phyloP scores from a whole-genome alignment of 2,797 vertebrate genomes.

The Pelochelys cantorii region DNA sequence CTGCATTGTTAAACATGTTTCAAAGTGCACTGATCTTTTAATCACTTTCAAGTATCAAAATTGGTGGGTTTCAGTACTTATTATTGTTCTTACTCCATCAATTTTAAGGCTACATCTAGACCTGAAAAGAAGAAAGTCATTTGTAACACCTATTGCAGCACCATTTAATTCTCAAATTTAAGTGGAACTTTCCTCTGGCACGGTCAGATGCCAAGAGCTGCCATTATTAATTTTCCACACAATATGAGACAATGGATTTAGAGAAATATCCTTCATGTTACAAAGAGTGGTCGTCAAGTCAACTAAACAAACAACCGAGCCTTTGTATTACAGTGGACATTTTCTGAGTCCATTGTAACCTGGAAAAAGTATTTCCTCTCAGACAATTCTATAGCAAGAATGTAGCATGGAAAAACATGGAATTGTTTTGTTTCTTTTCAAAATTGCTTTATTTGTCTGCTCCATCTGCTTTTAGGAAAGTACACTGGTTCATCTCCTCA shows the following conservation, averaged over 20 bases:
- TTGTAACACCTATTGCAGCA: constrained; percentile 28
- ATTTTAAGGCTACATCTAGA: constrained; percentile 29
- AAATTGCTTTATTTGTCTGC: constrained; percentile 45
- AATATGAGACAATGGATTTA: constrained; percentile 44
- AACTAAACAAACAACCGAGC: constrained; percentile 41
- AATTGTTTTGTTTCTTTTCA: constrained; percentile 39
- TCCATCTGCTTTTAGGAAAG: constrained; percentile 43
- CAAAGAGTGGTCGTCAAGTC: constrained; percentile 9
- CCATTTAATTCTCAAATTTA: constrained; percentile 22
- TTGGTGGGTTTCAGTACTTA: constrained; percentile 55
- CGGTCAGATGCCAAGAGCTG: constrained; percentile 60
- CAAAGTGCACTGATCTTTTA: constrained; percentile 25
- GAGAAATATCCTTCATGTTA: constrained; percentile 55
- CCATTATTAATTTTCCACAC: constrained; percentile 59
- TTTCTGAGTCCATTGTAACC: constrained; percentile 17
- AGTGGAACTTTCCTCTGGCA: constrained; percentile 46
- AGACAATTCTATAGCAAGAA: too few relatives aligned
- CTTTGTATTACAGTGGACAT: constrained; percentile 24
- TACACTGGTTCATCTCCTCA: not conserved
- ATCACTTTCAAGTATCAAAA: constrained; percentile 58
- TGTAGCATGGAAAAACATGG: not conserved
- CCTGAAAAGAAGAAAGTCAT: constrained; percentile 51
- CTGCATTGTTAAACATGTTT: constrained; percentile 36
- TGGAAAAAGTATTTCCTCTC: not conserved
- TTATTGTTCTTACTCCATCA: constrained; percentile 40